phyloP scores from a whole-genome alignment of 2,113 vertebrate species.

The Aegithalos caudatus region DNA sequence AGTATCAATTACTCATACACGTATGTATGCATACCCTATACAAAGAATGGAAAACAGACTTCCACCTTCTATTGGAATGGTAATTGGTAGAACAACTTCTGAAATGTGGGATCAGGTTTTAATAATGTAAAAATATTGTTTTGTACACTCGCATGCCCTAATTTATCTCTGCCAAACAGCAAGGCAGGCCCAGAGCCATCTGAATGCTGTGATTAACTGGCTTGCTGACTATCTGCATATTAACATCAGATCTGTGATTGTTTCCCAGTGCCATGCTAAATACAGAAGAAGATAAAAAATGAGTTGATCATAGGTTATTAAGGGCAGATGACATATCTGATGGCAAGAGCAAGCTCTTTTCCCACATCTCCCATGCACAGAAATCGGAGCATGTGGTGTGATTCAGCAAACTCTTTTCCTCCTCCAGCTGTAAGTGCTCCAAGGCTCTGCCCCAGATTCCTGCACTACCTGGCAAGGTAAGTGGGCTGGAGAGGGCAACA shows the following conservation, averaged over 20 bases:
- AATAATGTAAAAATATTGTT: constrained; percentile 35
- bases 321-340: neutral
- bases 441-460: neutral
- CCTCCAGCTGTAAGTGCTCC: neutral
- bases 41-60: constrained; percentile 17
- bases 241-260: neutral
- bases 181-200: neutral
- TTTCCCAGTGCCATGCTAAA: neutral
- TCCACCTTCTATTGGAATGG: neutral
- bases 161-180: constrained; percentile 46
- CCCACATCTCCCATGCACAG: neutral
- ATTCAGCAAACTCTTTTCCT: neutral
- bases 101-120: constrained; percentile 27
- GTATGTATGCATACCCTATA: neutral
- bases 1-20: neutral
- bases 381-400: neutral
- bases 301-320: neutral
- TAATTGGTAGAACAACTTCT: constrained; percentile 1
- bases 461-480: neutral
- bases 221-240: neutral
- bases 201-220: constrained; percentile 20
- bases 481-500: neutral
- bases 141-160: neutral
- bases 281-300: neutral
- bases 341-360: neutral